Base-by-base conservation (phyloP, 2,113 vertebrate genomes). In the Phodopus roborovskii region DNA sequence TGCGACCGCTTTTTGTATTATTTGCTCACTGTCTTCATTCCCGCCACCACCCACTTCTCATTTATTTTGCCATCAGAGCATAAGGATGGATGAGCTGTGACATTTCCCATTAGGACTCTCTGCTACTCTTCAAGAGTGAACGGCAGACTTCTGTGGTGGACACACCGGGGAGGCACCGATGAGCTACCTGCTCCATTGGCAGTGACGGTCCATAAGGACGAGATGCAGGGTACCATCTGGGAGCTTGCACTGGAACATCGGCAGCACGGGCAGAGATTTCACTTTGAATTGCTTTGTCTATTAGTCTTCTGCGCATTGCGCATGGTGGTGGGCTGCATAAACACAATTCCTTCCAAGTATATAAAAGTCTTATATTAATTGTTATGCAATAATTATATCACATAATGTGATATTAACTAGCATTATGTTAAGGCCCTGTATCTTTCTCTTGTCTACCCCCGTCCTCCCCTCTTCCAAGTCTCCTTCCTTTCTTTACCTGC, bases 21-120 rank as follows among this genome's bases (percentile, higher is more conserved):
- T 70, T 92, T 71, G 42, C 62, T 95, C 70, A 50, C 24, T 88
- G 88, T 68, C 48, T 92, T 71, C 12, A 7, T 79, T 42, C 92
- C 53, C 17, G 4, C 39, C 16, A 33, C 16, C 79, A 19, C 5
- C 45, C 20, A 33, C 2, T 36, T 82, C 62, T 87, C 42, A 53
- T 13, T 22, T 53, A 36, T n/a, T 73, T 95, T 39, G 58, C 28
- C 82, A n/a, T n/a, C n/a, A 85, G 39, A 66, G 68, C 19, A 62
- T 53, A 68, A 71, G 81, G 66, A 45, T 66, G 70, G 56, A 75
- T 24, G 75, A 71, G 33, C 16, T 93, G 45, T 70, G 62, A 36
- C 74, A 42, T 45, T 81, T 53, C 73, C 11, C n/a, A 1, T 77
- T 22, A 33, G 3, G 10, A 39, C 48, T 28, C 56, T 4, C 42